phyloP scores from a whole-genome alignment of 2,797 vertebrate species.

The Calcarius lapponicus region DNA sequence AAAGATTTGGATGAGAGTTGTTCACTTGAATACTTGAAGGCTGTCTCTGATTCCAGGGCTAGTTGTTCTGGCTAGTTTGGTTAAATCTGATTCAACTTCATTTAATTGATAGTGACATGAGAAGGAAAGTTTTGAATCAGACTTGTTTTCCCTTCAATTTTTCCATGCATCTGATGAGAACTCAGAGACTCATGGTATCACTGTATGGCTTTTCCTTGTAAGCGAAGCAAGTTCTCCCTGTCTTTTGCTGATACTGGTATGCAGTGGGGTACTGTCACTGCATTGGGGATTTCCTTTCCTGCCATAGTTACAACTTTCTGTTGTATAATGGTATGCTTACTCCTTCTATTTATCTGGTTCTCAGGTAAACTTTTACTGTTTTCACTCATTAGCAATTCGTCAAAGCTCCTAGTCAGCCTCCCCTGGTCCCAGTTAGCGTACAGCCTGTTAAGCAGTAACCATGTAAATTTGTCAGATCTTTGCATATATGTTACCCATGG shows the following conservation, averaged over 20 bases:
- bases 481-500: not conserved
- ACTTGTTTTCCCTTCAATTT: not conserved
- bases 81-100: not conserved
- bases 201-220: not conserved
- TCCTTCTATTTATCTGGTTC: not conserved
- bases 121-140: not conserved
- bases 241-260: not conserved
- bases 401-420: not conserved
- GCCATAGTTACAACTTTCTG: rapidly evolving
- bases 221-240: not conserved
- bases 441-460: not conserved
- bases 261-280: not conserved
- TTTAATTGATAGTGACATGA: not conserved
- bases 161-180: not conserved
- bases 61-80: not conserved
- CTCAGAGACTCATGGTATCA: rapidly evolving
- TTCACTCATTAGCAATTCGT: not conserved
- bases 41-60: not conserved
- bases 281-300: not conserved
- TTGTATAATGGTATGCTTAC: not conserved
- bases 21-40: not conserved
- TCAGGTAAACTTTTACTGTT: not conserved
- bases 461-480: not conserved
- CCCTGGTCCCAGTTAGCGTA: rapidly evolving
- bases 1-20: not conserved